Base-by-base conservation (phyloP, 2,113 vertebrate species). In the Carassius auratus region DNA sequence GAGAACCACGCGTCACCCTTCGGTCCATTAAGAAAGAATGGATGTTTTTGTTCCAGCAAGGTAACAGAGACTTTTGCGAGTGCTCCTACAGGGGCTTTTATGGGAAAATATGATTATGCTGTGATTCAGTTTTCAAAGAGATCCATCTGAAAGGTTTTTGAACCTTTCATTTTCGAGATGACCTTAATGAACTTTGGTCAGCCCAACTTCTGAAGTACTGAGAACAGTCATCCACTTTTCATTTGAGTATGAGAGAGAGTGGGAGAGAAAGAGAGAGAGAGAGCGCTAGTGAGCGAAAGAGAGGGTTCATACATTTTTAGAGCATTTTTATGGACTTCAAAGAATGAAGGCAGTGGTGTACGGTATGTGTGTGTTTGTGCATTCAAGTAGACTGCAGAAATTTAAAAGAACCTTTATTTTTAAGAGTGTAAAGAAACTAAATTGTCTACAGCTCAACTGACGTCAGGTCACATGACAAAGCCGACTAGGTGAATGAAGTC, bases 11-110 rank as follows among this genome's bases (percentile, higher is more conserved):
- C 68, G 77, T 62, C 86, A 76, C 52, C 61, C 76, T 81, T 81
- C 8, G 14, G 42, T 81, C 79, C 79, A 81, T 81, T 81, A 66
- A 33, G 79, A 81, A 81, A 59, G 79, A 89, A 88, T 77, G 66
- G 84, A 48, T 76, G 80, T 74, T 89, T 89, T 87, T 89, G 84
- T 85, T 89, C 87, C 77, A 33, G 69, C 73, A 38, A 61, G 64
- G 30, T 26, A 19, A 61, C 59, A 78, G 88, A 73, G 62, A 86
- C 48, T 82, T 45, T 71, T 87, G 78, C 86, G 59, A 86, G 84
- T 79, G 84, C 82, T 66, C 69, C 88, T 33, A 61, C 33, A 82
- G 77, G 76, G 85, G 85, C 79, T 73, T 90, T 88, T 86, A 74
- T 77, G 62, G 55, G 78, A 33, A 62, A 76, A 85, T 21, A 42